phyloP scores from a whole-genome alignment of 1,140 invertebrate genomes.

The Carposina sasakii region DNA sequence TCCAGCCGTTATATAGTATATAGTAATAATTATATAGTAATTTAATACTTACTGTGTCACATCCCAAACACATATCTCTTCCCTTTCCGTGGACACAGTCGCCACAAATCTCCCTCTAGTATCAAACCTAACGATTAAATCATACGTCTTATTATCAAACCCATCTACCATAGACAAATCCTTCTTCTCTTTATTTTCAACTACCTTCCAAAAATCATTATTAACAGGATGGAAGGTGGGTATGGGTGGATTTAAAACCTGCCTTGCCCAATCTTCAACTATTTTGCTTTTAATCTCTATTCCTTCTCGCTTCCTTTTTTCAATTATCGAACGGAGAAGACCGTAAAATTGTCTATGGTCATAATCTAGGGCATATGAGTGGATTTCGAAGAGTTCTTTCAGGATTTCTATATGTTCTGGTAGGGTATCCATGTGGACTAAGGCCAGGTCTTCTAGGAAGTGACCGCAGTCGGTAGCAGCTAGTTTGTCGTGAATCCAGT shows the following conservation, averaged over 20 bases:
- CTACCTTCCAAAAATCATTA: slow-evolving; percentile 52
- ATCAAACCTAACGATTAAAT: slow-evolving; percentile 74
- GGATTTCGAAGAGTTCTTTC: slow-evolving; percentile 77
- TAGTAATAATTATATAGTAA: too few species aligned
- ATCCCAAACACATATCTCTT: slow-evolving; percentile 88
- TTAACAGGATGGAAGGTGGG: slow-evolving; percentile 70
- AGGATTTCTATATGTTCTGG: slow-evolving; percentile 76
- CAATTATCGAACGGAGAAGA: slow-evolving; percentile 75
- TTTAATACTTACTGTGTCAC: slow-evolving; percentile 74
- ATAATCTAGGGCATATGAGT: slow-evolving; percentile 79
- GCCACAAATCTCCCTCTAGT: slow-evolving; percentile 78
- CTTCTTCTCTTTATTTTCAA: slow-evolving; percentile 44
- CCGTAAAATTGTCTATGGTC: slow-evolving; percentile 84
- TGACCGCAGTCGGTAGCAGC: slow-evolving; percentile 78
- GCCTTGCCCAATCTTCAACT: slow-evolving; percentile 59
- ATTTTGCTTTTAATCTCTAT: slow-evolving; percentile 44
- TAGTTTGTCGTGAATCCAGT: slow-evolving; percentile 84
- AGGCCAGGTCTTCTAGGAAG: slow-evolving; percentile 78
- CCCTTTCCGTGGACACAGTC: slow-evolving; percentile 80
- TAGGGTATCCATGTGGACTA: slow-evolving; percentile 63
- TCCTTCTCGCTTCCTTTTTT: slow-evolving; percentile 52
- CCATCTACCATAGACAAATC: slow-evolving; percentile 53
- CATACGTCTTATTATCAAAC: slow-evolving; percentile 61
- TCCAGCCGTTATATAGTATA: too few species aligned
- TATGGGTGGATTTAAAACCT: slow-evolving; percentile 67